A percentile compares a stretch with the other conserved stretches of the same genome.
Evolutionary conservation across 30 jellyfish, hydroid and myxozoan species (phyloP).

Genomic region (Catostylus mosaicus): DNA sequence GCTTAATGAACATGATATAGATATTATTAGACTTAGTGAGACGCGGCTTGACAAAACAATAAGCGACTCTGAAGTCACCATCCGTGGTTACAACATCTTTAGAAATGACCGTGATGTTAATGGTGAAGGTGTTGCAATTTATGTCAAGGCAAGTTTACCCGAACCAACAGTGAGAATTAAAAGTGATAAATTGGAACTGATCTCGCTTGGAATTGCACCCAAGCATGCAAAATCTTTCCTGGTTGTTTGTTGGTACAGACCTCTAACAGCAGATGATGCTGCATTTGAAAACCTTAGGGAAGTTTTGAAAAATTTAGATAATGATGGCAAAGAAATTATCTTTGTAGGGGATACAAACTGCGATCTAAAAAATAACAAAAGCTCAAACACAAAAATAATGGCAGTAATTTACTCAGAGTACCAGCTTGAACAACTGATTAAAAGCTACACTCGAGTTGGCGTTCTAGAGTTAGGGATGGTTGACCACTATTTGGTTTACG

Average conservation of each 20-base stretch:
- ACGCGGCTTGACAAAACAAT: constrained; percentile 3
- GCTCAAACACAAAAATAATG: constrained; percentile 16
- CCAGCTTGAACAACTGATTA: constrained; percentile 4
- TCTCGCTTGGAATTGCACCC: constrained; percentile 12
- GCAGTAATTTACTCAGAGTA: background rate
- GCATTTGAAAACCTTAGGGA: too few species aligned
- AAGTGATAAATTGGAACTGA: background rate
- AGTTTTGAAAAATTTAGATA: background rate
- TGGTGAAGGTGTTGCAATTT: constrained; percentile 35
- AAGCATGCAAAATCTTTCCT: too few species aligned
- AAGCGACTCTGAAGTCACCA: constrained; percentile 8
- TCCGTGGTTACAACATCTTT: constrained; percentile 12
- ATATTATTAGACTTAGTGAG: constrained; percentile 22
- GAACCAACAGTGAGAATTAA: constrained; percentile 15
- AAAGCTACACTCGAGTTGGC: constrained; percentile 7
- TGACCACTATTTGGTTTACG: constrained; percentile 34
- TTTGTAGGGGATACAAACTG: background rate
- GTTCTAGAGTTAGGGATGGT: constrained; percentile 33
- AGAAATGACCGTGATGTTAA: constrained; percentile 5
- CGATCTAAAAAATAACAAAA: background rate
- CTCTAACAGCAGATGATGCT: constrained; percentile 3
- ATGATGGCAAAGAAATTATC: constrained; percentile 10
- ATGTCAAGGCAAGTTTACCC: constrained; percentile 5
- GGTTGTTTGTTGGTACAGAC: constrained; percentile 16
- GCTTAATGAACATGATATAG: constrained; percentile 15